These are phyloP conservation scores for Meta bourneti DNA, from an alignment of 2,888 invertebrate species.

Conservation along the genomic window DNA sequence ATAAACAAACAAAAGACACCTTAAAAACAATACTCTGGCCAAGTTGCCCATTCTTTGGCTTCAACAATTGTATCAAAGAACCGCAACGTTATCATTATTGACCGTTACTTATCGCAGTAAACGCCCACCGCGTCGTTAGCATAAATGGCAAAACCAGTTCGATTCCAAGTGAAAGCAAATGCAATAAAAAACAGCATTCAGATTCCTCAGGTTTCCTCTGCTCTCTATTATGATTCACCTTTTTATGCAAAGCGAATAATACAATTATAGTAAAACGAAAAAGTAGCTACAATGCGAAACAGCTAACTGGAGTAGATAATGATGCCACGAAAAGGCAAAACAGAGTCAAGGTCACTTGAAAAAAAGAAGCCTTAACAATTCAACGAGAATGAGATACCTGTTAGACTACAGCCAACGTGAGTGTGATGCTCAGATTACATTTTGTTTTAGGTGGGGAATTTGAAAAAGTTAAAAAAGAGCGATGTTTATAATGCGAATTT, in stretches of 20 bases:
- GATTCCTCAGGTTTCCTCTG: constrained; percentile 21
- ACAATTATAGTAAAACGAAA: constrained; percentile 18
- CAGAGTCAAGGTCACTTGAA: constrained; percentile 15
- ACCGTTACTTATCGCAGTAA: constrained; percentile 31
- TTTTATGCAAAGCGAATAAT: constrained; percentile 36
- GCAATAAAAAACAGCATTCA: constrained; percentile 20
- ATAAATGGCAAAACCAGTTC: neutral
- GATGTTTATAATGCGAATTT: no score
- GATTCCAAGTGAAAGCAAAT: constrained; percentile 13
- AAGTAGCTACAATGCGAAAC: constrained; percentile 9
- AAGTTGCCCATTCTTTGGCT: neutral
- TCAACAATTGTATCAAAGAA: constrained; percentile 35
- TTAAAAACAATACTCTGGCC: constrained; percentile 24
- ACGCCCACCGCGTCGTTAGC: constrained; percentile 24
- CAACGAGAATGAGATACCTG: no score
- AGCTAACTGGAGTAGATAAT: constrained; percentile 23
- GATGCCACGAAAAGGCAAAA: constrained; percentile 1
- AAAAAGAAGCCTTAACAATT: neutral
- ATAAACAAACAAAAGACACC: constrained; percentile 5
- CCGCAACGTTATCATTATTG: constrained; percentile 31
- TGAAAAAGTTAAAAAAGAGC: no score
- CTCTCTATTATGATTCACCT: constrained; percentile 19
- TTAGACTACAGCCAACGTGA: no score
- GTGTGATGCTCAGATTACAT: no score
- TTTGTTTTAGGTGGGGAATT: no score